Conservation (phyloP, 2,797 vertebrate genomes). For the Apogon hyalosoma region DNA sequence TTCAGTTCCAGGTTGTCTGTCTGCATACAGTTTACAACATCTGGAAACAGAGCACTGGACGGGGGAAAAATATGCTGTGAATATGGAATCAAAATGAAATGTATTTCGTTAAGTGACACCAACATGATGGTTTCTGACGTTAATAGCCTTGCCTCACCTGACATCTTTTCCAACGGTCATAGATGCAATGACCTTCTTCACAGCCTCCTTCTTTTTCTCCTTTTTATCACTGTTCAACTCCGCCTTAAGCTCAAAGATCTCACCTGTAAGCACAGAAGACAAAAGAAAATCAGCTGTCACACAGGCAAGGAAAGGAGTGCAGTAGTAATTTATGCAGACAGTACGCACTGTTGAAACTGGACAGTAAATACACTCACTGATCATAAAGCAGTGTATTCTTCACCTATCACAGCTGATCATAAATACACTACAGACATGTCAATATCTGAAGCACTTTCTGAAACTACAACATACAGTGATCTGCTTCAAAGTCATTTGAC, state of each 20-base stretch:
- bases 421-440: conserved; percentile 1
- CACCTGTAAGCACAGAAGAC: conserved; percentile 81
- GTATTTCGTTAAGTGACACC: background rate
- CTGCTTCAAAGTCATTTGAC: no score
- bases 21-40: conserved; percentile 99
- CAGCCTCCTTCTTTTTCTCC: conserved; percentile 98
- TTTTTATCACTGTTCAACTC: conserved; percentile 99
- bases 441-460: background rate
- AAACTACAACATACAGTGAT: background rate
- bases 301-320: background rate
- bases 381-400: background rate
- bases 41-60: conserved; percentile 93
- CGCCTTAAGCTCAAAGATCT: conserved; percentile 98
- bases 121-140: background rate
- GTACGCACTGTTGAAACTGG: background rate
- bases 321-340: background rate
- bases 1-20: conserved; percentile 98
- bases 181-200: conserved; percentile 98
- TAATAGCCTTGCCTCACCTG: conserved; percentile 82
- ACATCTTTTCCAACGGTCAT: conserved; percentile 99
- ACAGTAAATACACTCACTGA: background rate
- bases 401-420: background rate
- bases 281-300: conserved; percentile 3
- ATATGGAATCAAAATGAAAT: background rate
- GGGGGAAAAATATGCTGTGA: conserved; percentile 8